A percentile compares a stretch with the other conserved stretches of the same genome.
These are phyloP conservation scores for Tetranychus piercei DNA, from an alignment of 2,888 invertebrate species.

Conservation along the genomic window DNA sequence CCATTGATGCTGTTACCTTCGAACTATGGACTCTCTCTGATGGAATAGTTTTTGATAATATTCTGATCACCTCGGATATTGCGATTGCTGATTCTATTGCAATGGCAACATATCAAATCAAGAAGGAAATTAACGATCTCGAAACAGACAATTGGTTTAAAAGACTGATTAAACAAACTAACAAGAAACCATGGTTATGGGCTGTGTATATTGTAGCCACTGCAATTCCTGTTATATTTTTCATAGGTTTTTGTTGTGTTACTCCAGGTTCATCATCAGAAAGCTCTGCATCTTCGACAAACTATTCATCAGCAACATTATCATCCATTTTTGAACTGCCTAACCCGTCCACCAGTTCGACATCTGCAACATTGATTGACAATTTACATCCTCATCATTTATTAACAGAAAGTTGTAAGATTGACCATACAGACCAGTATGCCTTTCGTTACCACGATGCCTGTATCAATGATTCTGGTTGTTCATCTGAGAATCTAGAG, in stretches of 20 bases:
- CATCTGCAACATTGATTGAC: not conserved
- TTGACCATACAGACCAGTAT: not conserved
- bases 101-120: conserved; percentile 59
- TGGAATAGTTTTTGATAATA: conserved; percentile 80
- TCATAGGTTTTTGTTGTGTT: conserved; percentile 60
- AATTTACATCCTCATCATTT: not conserved
- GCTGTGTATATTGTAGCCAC: conserved; percentile 58
- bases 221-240: conserved; percentile 56
- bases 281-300: not conserved
- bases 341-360: not conserved
- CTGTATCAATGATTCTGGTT: not conserved
- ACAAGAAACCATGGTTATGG: conserved; percentile 77
- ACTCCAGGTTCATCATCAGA: conserved; percentile 19
- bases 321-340: not conserved
- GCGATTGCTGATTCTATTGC: conserved; percentile 60
- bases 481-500: not conserved
- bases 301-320: not conserved
- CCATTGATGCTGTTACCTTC: conserved; percentile 80
- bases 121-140: conserved; percentile 56
- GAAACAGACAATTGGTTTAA: conserved; percentile 60
- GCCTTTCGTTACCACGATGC: not conserved
- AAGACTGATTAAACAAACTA: conserved; percentile 53
- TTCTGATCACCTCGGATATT: conserved; percentile 68
- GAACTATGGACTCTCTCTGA: conserved; percentile 98
- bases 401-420: not conserved